Conservation (phyloP, 2,888 invertebrate species). For the Acrobasis consociella region DNA sequence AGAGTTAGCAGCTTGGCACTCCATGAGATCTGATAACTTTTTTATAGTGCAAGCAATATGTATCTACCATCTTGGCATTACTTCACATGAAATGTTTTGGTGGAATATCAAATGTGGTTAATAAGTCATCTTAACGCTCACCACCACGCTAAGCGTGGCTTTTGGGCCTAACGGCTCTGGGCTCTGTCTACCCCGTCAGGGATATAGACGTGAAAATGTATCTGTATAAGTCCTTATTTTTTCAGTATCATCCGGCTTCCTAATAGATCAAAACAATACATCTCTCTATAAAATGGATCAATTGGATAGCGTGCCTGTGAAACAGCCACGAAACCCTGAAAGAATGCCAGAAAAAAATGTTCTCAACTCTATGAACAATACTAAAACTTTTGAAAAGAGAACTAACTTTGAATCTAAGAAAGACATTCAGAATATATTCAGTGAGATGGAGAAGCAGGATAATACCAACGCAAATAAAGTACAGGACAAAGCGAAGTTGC, state of each 20-base stretch:
- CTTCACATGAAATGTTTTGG: no score
- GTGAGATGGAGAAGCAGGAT: slow-evolving; percentile 27
- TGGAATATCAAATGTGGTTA: no score
- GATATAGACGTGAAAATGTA: no score
- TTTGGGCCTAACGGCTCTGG: no score
- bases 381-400: slow-evolving; percentile 36
- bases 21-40: no score
- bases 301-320: slow-evolving; percentile 66
- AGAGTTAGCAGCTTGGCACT: no score
- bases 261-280: slow-evolving; percentile 30
- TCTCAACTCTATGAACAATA: slow-evolving; percentile 31
- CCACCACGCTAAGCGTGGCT: no score
- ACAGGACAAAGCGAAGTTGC: slow-evolving; percentile 24
- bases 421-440: slow-evolving; percentile 28
- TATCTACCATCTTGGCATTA: no score
- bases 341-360: slow-evolving; percentile 35
- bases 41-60: no score
- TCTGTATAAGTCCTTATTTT: slow-evolving; percentile 22
- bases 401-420: slow-evolving; percentile 27
- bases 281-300: slow-evolving; percentile 54
- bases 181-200: no score
- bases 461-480: slow-evolving; percentile 26
- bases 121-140: no score
- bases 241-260: slow-evolving; percentile 46
- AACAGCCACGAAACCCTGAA: slow-evolving; percentile 55